Evolutionary conservation across 2,113 vertebrate genomes (phyloP), one percentile per base, ranked within the genome.

Genomic region (Lophura nycthemera): DNA sequence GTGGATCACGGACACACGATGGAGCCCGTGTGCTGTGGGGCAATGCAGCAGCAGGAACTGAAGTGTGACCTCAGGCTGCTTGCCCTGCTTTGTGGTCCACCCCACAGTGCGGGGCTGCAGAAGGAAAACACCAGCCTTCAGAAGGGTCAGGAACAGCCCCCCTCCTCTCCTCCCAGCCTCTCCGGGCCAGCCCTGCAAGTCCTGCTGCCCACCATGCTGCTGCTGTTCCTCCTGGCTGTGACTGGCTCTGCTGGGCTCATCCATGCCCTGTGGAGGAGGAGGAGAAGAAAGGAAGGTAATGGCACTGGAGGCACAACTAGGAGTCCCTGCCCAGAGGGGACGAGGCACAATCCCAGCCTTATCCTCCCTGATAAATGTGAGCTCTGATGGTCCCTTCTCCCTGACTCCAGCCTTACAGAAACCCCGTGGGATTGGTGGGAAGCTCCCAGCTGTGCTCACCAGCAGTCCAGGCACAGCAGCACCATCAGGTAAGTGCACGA

Each of bases 21-120:
- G 29, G 47, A 77, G 65, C 22, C 54, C 2, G 11, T 29, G 20
- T 3, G 7, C 18, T 10, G 40, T 18, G 32, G 36, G 21, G 13
- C 42, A 42, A 30, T 18, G 48, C 34, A 22, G 20, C 30, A n/a
- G 42, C 65, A 16, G 21, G 13, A 42, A 22, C 20, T 9, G 6
- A 22, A 32, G 20, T 19, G 21, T 21, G 50, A 32, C 36, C 20
- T 50, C 61, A 67, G 45, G 19, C n/a, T 3, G 1, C 24, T 54
- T 54, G 43, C 38, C 36, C 38, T 4, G 3, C 50, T 40, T 45
- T 8, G 3, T 7, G 7, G 47, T 59, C 50, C 43, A 19, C 10
- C 17, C 18, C 2, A 0, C 0, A 6, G 29, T 40, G 61, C 16
- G 0, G 29, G 19, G 11, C 29, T 29, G 60, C 29, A 36, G 25